A percentile compares a stretch with the other conserved stretches of the same genome.
Evolutionary conservation across 2,113 vertebrate species (phyloP).

Genomic region (Dermatemys mawii): DNA sequence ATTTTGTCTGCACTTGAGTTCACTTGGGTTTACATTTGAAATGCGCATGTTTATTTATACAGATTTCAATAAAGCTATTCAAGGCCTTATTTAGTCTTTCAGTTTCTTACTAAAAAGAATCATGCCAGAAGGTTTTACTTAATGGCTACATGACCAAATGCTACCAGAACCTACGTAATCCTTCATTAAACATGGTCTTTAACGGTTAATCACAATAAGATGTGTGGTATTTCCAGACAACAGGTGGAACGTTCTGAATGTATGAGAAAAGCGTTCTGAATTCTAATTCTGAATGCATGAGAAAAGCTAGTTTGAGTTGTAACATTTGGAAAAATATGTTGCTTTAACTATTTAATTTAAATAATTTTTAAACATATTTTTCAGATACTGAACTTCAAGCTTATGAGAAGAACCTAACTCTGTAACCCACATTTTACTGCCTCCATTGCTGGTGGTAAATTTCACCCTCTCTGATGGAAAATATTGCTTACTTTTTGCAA

Average conservation of each 20-base stretch:
- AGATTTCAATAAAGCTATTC: slow-evolving; percentile 99
- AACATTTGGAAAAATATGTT: neutral
- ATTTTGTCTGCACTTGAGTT: slow-evolving; percentile 99
- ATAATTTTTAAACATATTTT: neutral
- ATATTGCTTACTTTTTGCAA: neutral
- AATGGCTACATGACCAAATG: neutral
- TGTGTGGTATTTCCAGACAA: neutral
- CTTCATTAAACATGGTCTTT: neutral
- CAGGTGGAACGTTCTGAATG: neutral
- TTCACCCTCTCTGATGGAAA: neutral
- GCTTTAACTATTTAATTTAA: neutral
- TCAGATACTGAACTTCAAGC: neutral
- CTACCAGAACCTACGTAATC: neutral
- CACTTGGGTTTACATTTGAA: slow-evolving; percentile 99
- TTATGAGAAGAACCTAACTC: neutral
- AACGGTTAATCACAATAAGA: neutral
- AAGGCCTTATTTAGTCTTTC: slow-evolving; percentile 86
- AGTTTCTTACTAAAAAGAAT: slow-evolving; percentile 68
- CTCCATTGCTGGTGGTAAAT: neutral
- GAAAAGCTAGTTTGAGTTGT: neutral
- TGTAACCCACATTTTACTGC: neutral
- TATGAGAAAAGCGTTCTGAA: neutral
- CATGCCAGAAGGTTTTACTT: slow-evolving; percentile 27
- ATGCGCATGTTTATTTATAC: slow-evolving; percentile 99
- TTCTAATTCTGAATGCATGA: neutral